Conservation (phyloP, 2,113 vertebrate species). For the Genyomyrus donnyi region DNA sequence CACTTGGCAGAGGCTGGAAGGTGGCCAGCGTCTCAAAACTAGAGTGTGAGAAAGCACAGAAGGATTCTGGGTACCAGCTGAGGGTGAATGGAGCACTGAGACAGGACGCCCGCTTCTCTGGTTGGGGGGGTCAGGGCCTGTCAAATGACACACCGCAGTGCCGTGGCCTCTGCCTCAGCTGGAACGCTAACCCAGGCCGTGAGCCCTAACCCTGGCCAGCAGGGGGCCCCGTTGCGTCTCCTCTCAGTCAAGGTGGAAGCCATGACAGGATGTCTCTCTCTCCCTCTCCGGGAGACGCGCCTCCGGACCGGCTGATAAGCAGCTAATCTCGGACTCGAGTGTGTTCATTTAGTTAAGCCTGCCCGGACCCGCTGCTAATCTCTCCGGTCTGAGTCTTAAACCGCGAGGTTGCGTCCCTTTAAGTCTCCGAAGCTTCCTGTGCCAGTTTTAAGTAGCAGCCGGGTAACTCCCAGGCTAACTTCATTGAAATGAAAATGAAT, state of each 20-base stretch:
- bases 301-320: slow-evolving; percentile 32
- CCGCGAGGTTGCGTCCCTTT: slow-evolving; percentile 17
- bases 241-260: neutral
- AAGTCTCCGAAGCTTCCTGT: slow-evolving; percentile 12
- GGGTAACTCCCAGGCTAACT: slow-evolving; percentile 24
- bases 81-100: neutral
- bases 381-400: slow-evolving; percentile 15
- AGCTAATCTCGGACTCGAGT: slow-evolving; percentile 37
- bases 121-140: neutral
- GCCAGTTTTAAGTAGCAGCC: slow-evolving; percentile 31
- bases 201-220: neutral
- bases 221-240: neutral
- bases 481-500: slow-evolving; percentile 42
- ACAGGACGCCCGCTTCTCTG: neutral
- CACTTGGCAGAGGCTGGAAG: neutral
- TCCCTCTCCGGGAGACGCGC: neutral
- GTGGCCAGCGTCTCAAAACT: neutral
- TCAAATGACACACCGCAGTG: neutral
- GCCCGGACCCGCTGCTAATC: slow-evolving; percentile 33
- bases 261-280: neutral
- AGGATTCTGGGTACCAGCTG: neutral
- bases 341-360: slow-evolving; percentile 40
- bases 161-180: neutral
- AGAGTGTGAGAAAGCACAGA: neutral
- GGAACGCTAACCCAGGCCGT: neutral